Conservation (phyloP, 1,140 invertebrate genomes). For the Galleria mellonella region DNA sequence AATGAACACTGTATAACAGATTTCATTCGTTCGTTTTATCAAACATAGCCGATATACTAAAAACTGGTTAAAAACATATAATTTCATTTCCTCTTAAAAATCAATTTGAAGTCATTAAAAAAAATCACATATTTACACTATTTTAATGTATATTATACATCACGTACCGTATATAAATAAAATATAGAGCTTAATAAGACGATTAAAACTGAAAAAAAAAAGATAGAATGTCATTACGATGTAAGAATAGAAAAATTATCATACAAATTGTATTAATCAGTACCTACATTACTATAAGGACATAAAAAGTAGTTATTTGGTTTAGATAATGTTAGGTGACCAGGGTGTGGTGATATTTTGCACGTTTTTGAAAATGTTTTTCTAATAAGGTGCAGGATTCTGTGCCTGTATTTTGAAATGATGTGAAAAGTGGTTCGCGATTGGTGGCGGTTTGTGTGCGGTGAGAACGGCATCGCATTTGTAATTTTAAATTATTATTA, state of each 20-base stretch:
- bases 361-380: conserved; percentile 73
- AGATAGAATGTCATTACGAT: conserved; percentile 53
- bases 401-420: conserved; percentile 49
- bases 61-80: conserved; percentile 20
- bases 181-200: conserved; percentile 71
- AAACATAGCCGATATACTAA: conserved; percentile 34
- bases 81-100: not conserved
- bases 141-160: conserved; percentile 69
- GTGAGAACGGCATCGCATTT: conserved; percentile 47
- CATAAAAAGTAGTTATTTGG: conserved; percentile 62
- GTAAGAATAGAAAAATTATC: conserved; percentile 60
- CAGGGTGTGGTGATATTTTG: conserved; percentile 74
- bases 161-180: conserved; percentile 56
- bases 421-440: conserved; percentile 24
- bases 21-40: conserved; percentile 11
- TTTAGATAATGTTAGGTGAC: conserved; percentile 72
- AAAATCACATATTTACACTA: conserved; percentile 69
- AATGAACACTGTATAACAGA: not conserved
- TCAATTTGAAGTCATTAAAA: conserved; percentile 30
- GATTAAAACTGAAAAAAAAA: conserved; percentile 53
- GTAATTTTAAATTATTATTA: conserved; percentile 50
- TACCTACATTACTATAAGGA: conserved; percentile 47
- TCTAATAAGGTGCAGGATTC: conserved; percentile 50
- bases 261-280: conserved; percentile 57
- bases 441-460: conserved; percentile 42